Evolutionary conservation across 1,140 invertebrate genomes (phyloP).

Genomic region (Conus ventricosus): DNA sequence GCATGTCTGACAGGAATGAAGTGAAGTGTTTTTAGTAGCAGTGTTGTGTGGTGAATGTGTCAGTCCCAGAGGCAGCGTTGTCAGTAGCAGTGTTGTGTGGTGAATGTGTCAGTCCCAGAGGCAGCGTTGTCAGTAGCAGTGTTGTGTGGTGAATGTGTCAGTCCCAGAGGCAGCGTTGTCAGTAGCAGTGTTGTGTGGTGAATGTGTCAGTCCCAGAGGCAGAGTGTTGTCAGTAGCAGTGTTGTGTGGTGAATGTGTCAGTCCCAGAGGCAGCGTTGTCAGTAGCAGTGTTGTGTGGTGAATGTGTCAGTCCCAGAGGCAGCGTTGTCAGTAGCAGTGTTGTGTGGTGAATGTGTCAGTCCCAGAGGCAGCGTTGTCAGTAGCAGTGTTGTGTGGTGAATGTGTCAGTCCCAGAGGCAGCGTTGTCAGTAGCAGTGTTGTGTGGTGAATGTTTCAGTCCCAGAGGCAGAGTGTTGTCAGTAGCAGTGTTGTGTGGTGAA

Average conservation of each 20-base stretch:
- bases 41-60: not conserved
- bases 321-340: conserved; percentile 15
- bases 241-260: conserved; percentile 24
- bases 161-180: conserved; percentile 63
- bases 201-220: conserved; percentile 56
- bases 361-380: too few relatives aligned
- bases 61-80: too few relatives aligned
- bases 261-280: conserved; percentile 63
- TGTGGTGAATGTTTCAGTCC: not conserved
- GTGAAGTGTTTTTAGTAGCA: not conserved
- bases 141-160: conserved; percentile 27
- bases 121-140: not conserved
- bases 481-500: not conserved
- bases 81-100: not conserved
- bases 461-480: too few relatives aligned
- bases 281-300: not conserved
- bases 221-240: conserved; percentile 64
- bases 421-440: not conserved
- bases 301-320: conserved; percentile 56
- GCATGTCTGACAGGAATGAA: too few relatives aligned
- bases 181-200: not conserved
- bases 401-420: not conserved
- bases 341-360: not conserved
- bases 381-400: not conserved
- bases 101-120: not conserved